Evolutionary conservation across 2,888 invertebrate genomes (phyloP).

Genomic region (Tupiocoris notatus): DNA sequence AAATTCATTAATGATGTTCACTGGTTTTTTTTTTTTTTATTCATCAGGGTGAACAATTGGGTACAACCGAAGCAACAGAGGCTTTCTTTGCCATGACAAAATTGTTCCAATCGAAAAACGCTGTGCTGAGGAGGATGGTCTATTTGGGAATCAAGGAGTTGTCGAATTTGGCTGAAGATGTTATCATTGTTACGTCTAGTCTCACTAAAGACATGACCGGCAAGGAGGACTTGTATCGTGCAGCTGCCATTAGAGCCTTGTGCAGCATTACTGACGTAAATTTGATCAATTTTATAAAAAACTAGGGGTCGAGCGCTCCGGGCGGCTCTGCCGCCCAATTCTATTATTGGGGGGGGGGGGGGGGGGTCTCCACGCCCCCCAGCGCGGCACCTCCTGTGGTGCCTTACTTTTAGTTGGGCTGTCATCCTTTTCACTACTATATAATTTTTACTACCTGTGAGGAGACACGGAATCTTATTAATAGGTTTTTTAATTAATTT

Average conservation of each 20-base stretch:
- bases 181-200: conserved; percentile 97
- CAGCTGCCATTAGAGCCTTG: conserved; percentile 94
- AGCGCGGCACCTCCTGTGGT: no score
- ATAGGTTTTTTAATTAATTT: no score
- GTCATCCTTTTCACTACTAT: no score
- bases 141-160: conserved; percentile 95
- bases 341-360: no score
- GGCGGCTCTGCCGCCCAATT: no score
- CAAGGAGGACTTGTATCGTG: conserved; percentile 86
- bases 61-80: conserved; percentile 94
- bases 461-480: no score
- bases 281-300: not conserved
- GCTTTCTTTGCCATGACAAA: conserved; percentile 99
- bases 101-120: conserved; percentile 96
- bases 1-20: not conserved
- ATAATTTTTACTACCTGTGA: no score
- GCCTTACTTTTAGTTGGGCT: no score
- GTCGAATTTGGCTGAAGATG: conserved; percentile 93
- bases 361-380: no score
- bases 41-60: conserved; percentile 79
- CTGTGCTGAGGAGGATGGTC: conserved; percentile 89
- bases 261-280: conserved; percentile 92
- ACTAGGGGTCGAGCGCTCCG: no score
- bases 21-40: no score
- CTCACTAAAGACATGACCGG: conserved; percentile 99